These are phyloP conservation scores for Alligator sinensis DNA, from an alignment of 2,113 vertebrate genomes.

Conservation along the genomic window DNA sequence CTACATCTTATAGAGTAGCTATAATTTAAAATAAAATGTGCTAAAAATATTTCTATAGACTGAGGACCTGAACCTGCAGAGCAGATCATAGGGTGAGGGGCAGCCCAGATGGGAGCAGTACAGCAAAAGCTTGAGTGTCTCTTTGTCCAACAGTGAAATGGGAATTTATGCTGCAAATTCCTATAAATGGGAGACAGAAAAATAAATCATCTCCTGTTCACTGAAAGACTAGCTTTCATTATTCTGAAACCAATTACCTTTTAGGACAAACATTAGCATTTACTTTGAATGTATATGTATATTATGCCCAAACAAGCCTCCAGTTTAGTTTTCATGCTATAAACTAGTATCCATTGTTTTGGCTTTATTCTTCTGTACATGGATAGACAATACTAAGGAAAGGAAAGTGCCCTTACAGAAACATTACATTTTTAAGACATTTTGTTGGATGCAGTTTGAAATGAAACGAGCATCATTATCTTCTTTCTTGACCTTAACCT, in stretches of 20 bases:
- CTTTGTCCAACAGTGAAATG: accelerated
- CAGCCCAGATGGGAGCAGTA: accelerated
- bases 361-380: neutral
- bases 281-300: neutral
- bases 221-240: neutral
- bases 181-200: neutral
- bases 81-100: neutral
- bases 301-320: neutral
- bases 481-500: slow-evolving; percentile 39
- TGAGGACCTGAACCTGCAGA: neutral
- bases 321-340: neutral
- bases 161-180: neutral
- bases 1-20: neutral
- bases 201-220: neutral
- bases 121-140: accelerated
- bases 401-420: slow-evolving; percentile 20
- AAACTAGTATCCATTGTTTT: neutral
- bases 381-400: slow-evolving; percentile 11
- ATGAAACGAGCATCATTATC: slow-evolving; percentile 26
- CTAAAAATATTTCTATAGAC: neutral
- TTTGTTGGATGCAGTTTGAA: slow-evolving; percentile 27
- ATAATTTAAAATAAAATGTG: neutral
- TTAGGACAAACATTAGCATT: neutral
- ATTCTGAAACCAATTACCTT: neutral
- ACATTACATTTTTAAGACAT: neutral